Percentiles rank a stretch among this genome's conserved stretches.
Evolutionary conservation across 2,888 invertebrate genomes (phyloP).

Genomic region (Phymatocera aterrima): DNA sequence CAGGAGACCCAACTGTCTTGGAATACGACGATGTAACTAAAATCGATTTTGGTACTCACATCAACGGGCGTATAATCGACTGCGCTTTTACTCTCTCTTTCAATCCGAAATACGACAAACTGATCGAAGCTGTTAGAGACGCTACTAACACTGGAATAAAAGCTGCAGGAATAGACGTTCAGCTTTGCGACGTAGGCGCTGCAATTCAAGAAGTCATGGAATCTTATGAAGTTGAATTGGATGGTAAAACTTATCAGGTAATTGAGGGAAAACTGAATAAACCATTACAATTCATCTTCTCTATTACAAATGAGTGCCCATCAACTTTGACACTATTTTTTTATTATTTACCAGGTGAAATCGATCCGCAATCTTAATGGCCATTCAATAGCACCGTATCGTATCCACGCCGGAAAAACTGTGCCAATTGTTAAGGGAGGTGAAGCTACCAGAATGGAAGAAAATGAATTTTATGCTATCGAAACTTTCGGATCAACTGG

Average conservation of each 20-base stretch:
- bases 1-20: constrained; percentile 96
- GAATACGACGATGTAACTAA: constrained; percentile 98
- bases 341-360: constrained; percentile 80
- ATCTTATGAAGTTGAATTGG: constrained; percentile 97
- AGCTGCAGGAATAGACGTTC: constrained; percentile 96
- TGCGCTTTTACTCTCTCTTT: constrained; percentile 99
- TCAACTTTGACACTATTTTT: not conserved
- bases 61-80: constrained; percentile 98
- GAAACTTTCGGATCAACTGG: constrained; percentile 99
- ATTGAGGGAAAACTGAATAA: not conserved
- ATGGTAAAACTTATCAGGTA: constrained; percentile 93
- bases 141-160: constrained; percentile 99
- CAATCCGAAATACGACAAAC: constrained; percentile 95
- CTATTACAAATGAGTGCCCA: not conserved
- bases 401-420: constrained; percentile 97
- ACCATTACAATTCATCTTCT: not conserved
- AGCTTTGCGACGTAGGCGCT: constrained; percentile 97
- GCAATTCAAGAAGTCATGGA: constrained; percentile 99
- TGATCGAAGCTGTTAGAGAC: constrained; percentile 96
- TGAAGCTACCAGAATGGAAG: constrained; percentile 98
- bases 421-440: constrained; percentile 99
- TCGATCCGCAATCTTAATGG: constrained; percentile 99
- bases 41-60: constrained; percentile 99
- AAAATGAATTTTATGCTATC: constrained; percentile 99
- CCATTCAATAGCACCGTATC: constrained; percentile 99